These are phyloP conservation scores for Etheostoma perlongum DNA, from an alignment of 2,797 vertebrate genomes.

Conservation along the genomic window DNA sequence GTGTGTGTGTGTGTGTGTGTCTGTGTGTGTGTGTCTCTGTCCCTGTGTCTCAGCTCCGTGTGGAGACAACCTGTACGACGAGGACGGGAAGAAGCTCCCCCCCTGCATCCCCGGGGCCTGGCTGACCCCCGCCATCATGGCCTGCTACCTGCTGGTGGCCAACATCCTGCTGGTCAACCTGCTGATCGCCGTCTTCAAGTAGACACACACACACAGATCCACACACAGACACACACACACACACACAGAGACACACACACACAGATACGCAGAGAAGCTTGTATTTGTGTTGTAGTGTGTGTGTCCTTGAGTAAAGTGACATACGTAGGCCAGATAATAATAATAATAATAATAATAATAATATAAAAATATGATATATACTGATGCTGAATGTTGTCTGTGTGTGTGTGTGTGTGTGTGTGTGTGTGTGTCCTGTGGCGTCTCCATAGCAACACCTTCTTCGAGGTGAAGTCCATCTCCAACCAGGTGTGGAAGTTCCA, in stretches of 20 bases:
- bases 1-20: background rate
- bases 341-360: too few species aligned
- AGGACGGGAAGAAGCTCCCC: conserved; percentile 97
- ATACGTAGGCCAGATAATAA: too few species aligned
- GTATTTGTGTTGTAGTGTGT: too few species aligned
- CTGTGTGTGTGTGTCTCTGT: background rate
- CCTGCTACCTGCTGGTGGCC: conserved; percentile 96
- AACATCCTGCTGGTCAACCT: conserved; percentile 98
- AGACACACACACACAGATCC: too few species aligned
- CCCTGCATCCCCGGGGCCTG: conserved; percentile 97
- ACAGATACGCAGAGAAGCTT: too few species aligned
- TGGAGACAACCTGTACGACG: conserved; percentile 95
- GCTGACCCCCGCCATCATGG: conserved; percentile 98
- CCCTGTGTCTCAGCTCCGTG: conserved; percentile 88
- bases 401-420: too few species aligned
- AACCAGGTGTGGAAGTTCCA: conserved; percentile 99
- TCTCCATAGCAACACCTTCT: conserved; percentile 91
- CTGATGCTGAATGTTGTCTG: too few species aligned
- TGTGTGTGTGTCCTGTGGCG: too few species aligned
- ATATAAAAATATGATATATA: too few species aligned
- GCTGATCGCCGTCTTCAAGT: conserved; percentile 99
- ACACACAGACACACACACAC: too few species aligned
- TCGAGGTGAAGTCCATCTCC: conserved; percentile 98
- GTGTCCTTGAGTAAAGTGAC: too few species aligned
- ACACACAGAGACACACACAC: too few species aligned